Base-by-base conservation (phyloP, 1,140 invertebrate species). In the Dinothrombium tinctorium region DNA sequence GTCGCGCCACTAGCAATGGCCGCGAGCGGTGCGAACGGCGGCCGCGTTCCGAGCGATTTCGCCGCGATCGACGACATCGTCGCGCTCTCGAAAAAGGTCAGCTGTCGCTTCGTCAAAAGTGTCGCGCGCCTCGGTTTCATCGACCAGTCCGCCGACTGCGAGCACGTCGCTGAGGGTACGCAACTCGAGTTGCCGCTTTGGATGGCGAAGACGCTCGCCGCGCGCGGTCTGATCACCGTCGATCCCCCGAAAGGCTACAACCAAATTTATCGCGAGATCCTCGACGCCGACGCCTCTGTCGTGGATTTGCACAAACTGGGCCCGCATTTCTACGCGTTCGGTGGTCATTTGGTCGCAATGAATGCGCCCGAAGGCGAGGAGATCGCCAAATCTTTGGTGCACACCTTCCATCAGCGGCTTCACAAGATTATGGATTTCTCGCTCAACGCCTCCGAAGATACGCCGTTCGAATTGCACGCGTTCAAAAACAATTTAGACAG, bases 271-370 rank as follows among this genome's bases (percentile, higher is more conserved):
- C 60, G 76, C 49, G 74, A 81, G 57, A 78, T 82, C 44, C 58
- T 81, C 8, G 68, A 70, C 55, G 79, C 78, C 23, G 77, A 80
- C 59, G 69, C 77, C 8, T 68, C 62, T 49, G 73, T 74, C 14
- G 73, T 82, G 21, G 69, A 77, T 58, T 59, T 82, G 44, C 72
- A 77, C 47, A 77, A 76, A 61, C 65, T 79, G 52, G 70, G 71
- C 42, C 70, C 73, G 44, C 66, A 74, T 61, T 84, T 72, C 58
- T 84, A 80, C 58, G 72, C 73, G 56, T 65, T 79, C 56, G 78
- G 76, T 14, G 65, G 68, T 46, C 67, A 77, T 51, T 53, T 79
- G 12, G 60, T 70, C 17, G 60, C 62, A 15, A 23, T 46, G 39
- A 42, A 46, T 43, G 14, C 42, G 3, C 1, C 12, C 17, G 43